Evolutionary conservation across 1,140 invertebrate genomes (phyloP), one percentile per base, ranked within the genome.

Genomic region (Caenorhabditis brenneri): DNA sequence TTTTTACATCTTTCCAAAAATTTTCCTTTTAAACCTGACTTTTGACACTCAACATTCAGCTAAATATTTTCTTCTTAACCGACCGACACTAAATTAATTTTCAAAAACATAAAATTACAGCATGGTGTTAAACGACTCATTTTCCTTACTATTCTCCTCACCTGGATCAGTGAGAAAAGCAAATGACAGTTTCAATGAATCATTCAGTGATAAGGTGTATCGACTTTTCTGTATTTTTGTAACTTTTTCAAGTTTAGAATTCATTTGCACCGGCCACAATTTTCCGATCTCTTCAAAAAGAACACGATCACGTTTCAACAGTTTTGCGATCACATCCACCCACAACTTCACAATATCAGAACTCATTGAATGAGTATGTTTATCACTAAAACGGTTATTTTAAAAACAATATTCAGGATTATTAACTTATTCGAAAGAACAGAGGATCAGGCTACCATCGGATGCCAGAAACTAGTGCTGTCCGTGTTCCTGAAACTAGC

Each of bases 171-270:
- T 46, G 3, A 22, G 29, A 42, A 74, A 46, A 31, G 36, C 36
- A n/a, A 46, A 74, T 42, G 65, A 74, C 12, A 74, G 36, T 46
- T 74, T 74, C 65, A 74, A 74, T 74, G 65, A 74, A 42, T 74
- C 65, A 3, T 74, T 74, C 36, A 9, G 65, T 16, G 65, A 74
- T 31, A 74, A 74, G 36, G 65, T 74, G 4, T 3, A 42, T 12
- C 5, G 19, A 65, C n/a, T 33, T 24, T 24, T 24, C 2, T 55
- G 9, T 22, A 27, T 7, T 29, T 55, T 22, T 19, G 5, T 22
- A 6, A 19, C 31, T 29, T 27, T 31, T 10, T 36, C n/a, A 42
- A 42, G 42, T 74, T 74, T n/a, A 74, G 65, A 74, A 42, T 19
- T 36, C 65, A 12, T 36, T 74, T 9, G 22, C 65, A 33, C 65